Conservation (phyloP, 2,113 vertebrate species). For the Struthio camelus region DNA sequence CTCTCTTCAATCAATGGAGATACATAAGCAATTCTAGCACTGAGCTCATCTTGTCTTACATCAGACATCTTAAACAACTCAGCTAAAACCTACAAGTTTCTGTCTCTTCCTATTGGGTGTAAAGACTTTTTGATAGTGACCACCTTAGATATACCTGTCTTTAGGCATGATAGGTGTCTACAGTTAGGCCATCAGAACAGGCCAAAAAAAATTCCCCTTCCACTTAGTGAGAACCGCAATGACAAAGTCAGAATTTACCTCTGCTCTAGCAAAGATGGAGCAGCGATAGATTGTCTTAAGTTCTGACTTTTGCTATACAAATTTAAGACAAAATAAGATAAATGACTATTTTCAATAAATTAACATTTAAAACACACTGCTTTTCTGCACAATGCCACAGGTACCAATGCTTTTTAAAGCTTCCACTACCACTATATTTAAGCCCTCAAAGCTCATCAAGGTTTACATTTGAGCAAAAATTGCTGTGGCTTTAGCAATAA, state of each 20-base stretch:
- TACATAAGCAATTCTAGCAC: not conserved
- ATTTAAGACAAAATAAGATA: not conserved
- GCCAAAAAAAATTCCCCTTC: not conserved
- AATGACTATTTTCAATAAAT: not conserved
- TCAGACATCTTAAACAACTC: not conserved
- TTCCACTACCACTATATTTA: not conserved
- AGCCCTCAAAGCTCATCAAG: not conserved
- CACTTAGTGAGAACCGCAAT: not conserved
- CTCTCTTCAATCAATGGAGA: not conserved
- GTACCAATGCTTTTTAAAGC: not conserved
- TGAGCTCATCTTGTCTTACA: not conserved
- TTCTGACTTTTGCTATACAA: not conserved
- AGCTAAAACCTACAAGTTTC: not conserved
- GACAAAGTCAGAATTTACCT: not conserved
- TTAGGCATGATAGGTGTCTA: not conserved
- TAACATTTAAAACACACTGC: not conserved
- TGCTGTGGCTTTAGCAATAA: not conserved
- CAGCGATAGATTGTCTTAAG: not conserved
- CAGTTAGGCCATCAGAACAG: not conserved
- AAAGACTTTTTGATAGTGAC: not conserved
- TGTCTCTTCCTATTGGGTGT: not conserved
- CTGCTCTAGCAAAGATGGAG: not conserved
- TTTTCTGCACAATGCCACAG: not conserved
- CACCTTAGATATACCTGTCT: not conserved
- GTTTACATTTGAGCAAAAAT: not conserved